phyloP scores from a whole-genome alignment of 2,797 vertebrate species.

The Lithobates pipiens region DNA sequence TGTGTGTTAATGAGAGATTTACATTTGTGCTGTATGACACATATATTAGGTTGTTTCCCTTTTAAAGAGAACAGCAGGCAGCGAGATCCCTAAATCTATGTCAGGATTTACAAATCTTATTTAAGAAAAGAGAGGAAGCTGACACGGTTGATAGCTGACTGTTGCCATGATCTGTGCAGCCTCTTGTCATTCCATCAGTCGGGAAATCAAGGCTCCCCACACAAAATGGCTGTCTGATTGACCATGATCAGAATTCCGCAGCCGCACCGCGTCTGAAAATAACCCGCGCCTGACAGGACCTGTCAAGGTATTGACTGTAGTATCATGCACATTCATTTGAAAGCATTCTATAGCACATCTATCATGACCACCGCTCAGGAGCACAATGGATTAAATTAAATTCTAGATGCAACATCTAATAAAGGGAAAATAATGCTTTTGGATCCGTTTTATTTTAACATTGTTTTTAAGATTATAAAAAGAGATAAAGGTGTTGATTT shows the following conservation, averaged over 20 bases:
- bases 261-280: conserved; percentile 39
- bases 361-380: conserved; percentile 29
- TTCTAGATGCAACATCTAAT: conserved; percentile 11
- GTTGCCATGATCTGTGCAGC: conserved; percentile 29
- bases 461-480: too few species aligned
- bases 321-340: conserved; percentile 35
- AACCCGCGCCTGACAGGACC: conserved; percentile 34
- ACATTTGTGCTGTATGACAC: too few species aligned
- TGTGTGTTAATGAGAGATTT: too few species aligned
- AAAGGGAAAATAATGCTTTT: not conserved
- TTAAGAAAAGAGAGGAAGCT: conserved; percentile 12
- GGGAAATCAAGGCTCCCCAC: not conserved
- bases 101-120: not conserved
- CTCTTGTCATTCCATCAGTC: conserved; percentile 13
- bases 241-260: conserved; percentile 44
- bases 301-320: conserved; percentile 46
- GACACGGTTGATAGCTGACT: not conserved
- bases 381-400: not conserved
- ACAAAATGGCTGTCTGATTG: conserved; percentile 42
- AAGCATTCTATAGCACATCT: conserved; percentile 26
- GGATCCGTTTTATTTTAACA: too few species aligned
- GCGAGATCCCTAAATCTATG: too few species aligned
- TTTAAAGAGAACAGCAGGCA: too few species aligned
- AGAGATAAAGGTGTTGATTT: too few species aligned
- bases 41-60: too few species aligned